These are phyloP conservation scores for Eupithecia pulchellata DNA, from an alignment of 2,888 invertebrate genomes.

Conservation along the genomic window DNA sequence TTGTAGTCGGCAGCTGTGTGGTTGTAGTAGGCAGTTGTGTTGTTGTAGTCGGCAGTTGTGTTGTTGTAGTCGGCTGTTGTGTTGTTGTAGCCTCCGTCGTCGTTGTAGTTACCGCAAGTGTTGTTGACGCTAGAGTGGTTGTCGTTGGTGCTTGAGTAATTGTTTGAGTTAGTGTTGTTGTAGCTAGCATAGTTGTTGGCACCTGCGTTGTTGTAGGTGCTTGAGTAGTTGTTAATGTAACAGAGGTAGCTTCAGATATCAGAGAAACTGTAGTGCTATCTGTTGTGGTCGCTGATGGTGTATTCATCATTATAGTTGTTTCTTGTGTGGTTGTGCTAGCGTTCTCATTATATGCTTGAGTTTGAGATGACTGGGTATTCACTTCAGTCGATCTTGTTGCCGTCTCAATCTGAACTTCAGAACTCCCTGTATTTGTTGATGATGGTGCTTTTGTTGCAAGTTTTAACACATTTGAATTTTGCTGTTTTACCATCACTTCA, in stretches of 20 bases:
- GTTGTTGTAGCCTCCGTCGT: conserved; percentile 39
- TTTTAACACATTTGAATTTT: conserved; percentile 77
- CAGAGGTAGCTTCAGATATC: conserved; percentile 32
- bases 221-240: conserved; percentile 43
- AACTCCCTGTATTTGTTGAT: conserved; percentile 55
- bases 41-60: too few species aligned
- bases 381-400: conserved; percentile 44
- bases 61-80: conserved; percentile 36
- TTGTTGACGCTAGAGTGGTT: conserved; percentile 43
- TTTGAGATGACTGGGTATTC: conserved; percentile 46
- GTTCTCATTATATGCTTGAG: conserved; percentile 52
- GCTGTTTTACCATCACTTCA: conserved; percentile 66
- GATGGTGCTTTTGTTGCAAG: conserved; percentile 68
- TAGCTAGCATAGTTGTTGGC: conserved; percentile 46
- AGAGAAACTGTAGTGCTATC: conserved; percentile 35
- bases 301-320: conserved; percentile 26
- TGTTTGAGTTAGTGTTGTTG: conserved; percentile 50
- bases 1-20: conserved; percentile 40
- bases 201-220: conserved; percentile 49
- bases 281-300: conserved; percentile 48
- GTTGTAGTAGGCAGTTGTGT: conserved; percentile 45
- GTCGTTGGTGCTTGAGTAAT: conserved; percentile 43
- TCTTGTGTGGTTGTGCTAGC: conserved; percentile 43
- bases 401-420: conserved; percentile 60
- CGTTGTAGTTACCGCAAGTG: conserved; percentile 45